phyloP scores from a whole-genome alignment of 1,140 invertebrate genomes.

The Lutraria rhynchaena region DNA sequence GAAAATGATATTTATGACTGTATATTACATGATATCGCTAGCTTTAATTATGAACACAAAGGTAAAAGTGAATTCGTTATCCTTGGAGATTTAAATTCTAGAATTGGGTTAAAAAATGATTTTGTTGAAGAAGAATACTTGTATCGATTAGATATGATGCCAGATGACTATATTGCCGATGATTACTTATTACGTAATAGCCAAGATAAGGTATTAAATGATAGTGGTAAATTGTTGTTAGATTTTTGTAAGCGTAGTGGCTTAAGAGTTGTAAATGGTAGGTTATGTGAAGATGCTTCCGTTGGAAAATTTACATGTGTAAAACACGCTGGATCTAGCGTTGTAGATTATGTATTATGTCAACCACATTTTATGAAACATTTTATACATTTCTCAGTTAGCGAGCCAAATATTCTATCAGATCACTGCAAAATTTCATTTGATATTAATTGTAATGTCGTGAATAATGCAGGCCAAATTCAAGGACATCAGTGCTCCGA shows the following conservation, averaged over 20 bases:
- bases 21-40: conserved; percentile 2
- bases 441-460: neutral
- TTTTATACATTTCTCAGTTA: neutral
- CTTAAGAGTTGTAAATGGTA: conserved; percentile 16
- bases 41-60: neutral
- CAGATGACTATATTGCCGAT: conserved; percentile 2
- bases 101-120: neutral
- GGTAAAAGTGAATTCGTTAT: neutral
- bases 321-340: neutral
- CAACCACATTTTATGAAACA: neutral
- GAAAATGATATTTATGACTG: conserved; percentile 2
- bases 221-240: conserved; percentile 9
- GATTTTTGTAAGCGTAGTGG: conserved; percentile 22
- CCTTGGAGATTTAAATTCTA: conserved; percentile 1
- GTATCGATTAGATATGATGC: neutral
- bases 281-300: neutral
- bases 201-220: neutral
- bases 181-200: neutral
- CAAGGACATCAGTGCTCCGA: neutral
- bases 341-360: conserved; percentile 22
- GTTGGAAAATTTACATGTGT: conserved; percentile 21
- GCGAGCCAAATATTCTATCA: conserved; percentile 30
- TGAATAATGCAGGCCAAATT: neutral
- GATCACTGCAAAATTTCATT: neutral
- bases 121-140: conserved; percentile 13